A percentile compares a stretch with the other conserved stretches of the same genome.
phyloP scores from a whole-genome alignment of 2,113 vertebrate genomes.

The Gymnarchus niloticus region DNA sequence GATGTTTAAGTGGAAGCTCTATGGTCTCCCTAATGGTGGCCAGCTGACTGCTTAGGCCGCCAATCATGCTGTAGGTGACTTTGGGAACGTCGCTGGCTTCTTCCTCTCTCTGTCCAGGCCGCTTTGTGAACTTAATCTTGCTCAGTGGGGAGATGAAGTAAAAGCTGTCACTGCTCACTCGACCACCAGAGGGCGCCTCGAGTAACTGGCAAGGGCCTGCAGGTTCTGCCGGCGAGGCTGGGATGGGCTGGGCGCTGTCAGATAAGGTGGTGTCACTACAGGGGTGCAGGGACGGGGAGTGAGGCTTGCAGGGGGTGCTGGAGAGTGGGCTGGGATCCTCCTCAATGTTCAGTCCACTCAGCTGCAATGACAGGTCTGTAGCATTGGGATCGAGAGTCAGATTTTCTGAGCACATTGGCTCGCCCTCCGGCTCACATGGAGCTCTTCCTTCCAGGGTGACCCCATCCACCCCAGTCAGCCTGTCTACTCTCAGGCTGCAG shows the following conservation, averaged over 20 bases:
- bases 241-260: conserved; percentile 20
- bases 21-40: conserved; percentile 80
- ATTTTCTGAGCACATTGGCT: conserved; percentile 31
- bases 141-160: conserved; percentile 75
- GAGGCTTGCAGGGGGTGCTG: conserved; percentile 45
- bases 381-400: conserved; percentile 46
- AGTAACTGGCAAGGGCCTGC: neutral
- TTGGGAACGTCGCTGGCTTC: conserved; percentile 44
- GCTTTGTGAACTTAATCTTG: conserved; percentile 60
- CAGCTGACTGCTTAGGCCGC: conserved; percentile 78
- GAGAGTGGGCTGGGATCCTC: conserved; percentile 31
- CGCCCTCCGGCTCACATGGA: neutral
- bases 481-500: conserved; percentile 64
- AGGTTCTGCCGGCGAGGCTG: conserved; percentile 15
- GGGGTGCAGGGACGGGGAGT: neutral
- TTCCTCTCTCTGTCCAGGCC: neutral
- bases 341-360: conserved; percentile 63
- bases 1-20: conserved; percentile 84
- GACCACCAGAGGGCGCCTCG: conserved; percentile 42
- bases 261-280: neutral
- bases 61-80: conserved; percentile 86
- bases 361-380: conserved; percentile 69
- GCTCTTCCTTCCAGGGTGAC: conserved; percentile 46
- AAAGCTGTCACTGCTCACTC: conserved; percentile 62
- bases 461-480: conserved; percentile 74